phyloP scores from a whole-genome alignment of 2,888 invertebrate genomes.

The Phasia obesa region DNA sequence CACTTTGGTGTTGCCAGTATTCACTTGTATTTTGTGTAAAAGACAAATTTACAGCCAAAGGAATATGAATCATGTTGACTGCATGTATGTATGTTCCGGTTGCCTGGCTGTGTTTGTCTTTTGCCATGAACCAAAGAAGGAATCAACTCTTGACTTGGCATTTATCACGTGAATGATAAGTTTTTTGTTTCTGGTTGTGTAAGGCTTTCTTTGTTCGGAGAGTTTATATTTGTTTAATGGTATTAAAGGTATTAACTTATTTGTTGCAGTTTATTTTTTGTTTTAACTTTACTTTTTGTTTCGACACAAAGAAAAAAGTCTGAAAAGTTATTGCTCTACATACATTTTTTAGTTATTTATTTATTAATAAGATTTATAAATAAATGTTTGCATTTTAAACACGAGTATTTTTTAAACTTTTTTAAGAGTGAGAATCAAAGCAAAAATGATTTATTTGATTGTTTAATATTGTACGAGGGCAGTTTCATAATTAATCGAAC shows the following conservation, averaged over 20 bases:
- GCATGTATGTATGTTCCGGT: conserved; percentile 15
- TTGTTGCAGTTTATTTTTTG: conserved; percentile 57
- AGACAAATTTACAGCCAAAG: conserved; percentile 40
- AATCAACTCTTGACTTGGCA: conserved; percentile 52
- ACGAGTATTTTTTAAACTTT: background rate
- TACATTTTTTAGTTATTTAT: background rate
- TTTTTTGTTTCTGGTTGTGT: conserved; percentile 11
- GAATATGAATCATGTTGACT: conserved; percentile 53
- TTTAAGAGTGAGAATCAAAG: too few relatives aligned
- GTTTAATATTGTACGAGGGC: too few relatives aligned
- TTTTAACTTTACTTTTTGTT: conserved; percentile 7
- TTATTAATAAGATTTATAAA: conserved; percentile 17
- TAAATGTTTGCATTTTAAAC: background rate
- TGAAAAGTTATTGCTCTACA: conserved; percentile 6
- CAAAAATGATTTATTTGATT: too few relatives aligned
- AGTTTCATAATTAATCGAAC: too few relatives aligned
- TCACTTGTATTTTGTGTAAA: conserved; percentile 33
- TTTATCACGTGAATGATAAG: conserved; percentile 54
- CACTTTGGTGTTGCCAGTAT: conserved; percentile 40
- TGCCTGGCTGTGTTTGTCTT: conserved; percentile 35
- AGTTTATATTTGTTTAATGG: conserved; percentile 55
- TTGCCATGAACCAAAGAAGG: conserved; percentile 49
- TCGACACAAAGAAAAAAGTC: background rate
- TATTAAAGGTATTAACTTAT: conserved; percentile 67
- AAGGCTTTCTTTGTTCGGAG: conserved; percentile 13